Evolutionary conservation across 2,888 invertebrate genomes (phyloP).

Genomic region (Cotesia congregata): DNA sequence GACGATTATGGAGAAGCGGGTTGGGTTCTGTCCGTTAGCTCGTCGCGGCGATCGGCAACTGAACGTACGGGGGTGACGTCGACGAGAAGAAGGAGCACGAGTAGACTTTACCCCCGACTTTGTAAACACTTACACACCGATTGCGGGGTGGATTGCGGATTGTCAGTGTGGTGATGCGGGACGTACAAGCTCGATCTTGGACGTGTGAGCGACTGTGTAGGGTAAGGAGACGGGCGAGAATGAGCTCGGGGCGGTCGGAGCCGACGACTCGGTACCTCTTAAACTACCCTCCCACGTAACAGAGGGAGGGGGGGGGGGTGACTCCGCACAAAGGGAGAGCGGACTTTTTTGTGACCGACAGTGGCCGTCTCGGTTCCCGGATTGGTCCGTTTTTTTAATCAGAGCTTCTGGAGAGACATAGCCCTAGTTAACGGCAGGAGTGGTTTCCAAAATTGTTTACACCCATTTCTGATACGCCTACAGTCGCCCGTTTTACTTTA

Average conservation of each 20-base stretch:
- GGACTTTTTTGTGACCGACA: constrained; percentile 58
- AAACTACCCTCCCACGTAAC: constrained; percentile 36
- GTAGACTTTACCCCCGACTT: constrained; percentile 36
- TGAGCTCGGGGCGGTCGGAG: constrained; percentile 35
- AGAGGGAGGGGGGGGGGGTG: constrained; percentile 40
- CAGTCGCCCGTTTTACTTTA: constrained; percentile 57
- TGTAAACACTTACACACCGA: constrained; percentile 28
- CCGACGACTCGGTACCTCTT: constrained; percentile 14
- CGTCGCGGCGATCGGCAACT: constrained; percentile 69
- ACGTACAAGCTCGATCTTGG: not conserved
- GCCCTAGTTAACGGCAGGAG: constrained; percentile 68
- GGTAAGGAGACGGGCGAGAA: constrained; percentile 26
- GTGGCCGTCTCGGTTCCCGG: constrained; percentile 69
- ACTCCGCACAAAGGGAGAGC: constrained; percentile 38
- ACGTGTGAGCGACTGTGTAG: constrained; percentile 21
- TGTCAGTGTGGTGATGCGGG: constrained; percentile 27
- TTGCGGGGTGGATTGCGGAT: constrained; percentile 33
- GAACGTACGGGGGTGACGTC: constrained; percentile 56
- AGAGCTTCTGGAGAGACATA: constrained; percentile 66
- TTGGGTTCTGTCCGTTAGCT: constrained; percentile 62
- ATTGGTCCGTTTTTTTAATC: constrained; percentile 69
- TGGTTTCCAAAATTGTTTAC: constrained; percentile 59
- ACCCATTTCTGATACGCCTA: constrained; percentile 64
- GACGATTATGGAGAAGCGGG: constrained; percentile 23
- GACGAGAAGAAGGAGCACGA: constrained; percentile 49